Evolutionary conservation across 2,113 vertebrate genomes (phyloP), one percentile per base, ranked within the genome.

Genomic region (Pseudolaguvia tuberculata): DNA sequence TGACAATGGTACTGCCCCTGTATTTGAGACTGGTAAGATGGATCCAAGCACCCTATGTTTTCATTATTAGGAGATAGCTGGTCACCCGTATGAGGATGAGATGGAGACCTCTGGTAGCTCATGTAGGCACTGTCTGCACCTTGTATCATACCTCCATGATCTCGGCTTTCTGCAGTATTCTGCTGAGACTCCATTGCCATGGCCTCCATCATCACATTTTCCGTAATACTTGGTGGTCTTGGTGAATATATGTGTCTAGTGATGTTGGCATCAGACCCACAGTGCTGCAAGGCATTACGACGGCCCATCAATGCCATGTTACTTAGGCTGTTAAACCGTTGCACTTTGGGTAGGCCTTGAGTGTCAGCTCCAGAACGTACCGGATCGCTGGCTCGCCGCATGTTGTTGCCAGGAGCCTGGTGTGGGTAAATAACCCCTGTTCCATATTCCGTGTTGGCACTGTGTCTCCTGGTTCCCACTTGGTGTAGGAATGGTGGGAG

Each of bases 351-450:
- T 18, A 87, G 83, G 5, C 87, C 82, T 2, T 88, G 93, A 3
- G 86, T 81, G 58, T 93, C 91, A 31, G 84, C 87, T 1, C 3
- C 83, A 0, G 89, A 84, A 55, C 91, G 86, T 20, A 94, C 91
- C 0, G 97, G 97, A 74, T 99, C 96, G 7, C 96, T 98, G 21
- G 96, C 95, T 53, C 96, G 88, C 2, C 97, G 88, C 62, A 0
- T 86, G 73, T 15, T 90, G 84, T 82, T 91, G 2, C 91, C 90
- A 0, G 92, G 88, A 31, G 82, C 86, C 72, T 90, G 86, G 23
- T 90, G 93, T 18, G 91, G 89, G 51, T 91, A 91, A 21, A 91
- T 79, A 0, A 88, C 23, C 21, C 91, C 91, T 0, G 90, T 91
- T 20, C 92, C 89, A 9, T 92, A 94, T 31, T 93, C 90, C 0